Percentiles rank a stretch among this genome's conserved stretches.
Evolutionary conservation across 2,797 vertebrate genomes (phyloP).

Genomic region (Rachycentron canadum): DNA sequence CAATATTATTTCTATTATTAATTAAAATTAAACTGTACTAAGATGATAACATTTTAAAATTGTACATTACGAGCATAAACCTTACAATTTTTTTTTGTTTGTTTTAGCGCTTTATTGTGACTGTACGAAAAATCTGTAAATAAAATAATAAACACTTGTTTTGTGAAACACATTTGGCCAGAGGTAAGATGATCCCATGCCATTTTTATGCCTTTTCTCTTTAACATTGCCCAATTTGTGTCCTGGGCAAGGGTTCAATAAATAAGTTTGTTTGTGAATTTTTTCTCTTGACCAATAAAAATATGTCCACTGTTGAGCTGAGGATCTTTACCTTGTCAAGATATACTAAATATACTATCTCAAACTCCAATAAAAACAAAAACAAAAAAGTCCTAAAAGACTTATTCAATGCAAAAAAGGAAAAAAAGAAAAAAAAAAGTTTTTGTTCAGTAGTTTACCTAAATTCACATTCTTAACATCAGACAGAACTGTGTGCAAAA

Average conservation of each 20-base stretch:
- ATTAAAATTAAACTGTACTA: not conserved
- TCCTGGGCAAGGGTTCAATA: constrained; percentile 41
- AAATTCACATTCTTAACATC: constrained; percentile 64
- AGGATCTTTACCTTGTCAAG: constrained; percentile 39
- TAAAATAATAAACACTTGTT: constrained; percentile 69
- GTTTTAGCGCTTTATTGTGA: constrained; percentile 74
- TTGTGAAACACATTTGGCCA: constrained; percentile 69
- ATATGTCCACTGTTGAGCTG: constrained; percentile 31
- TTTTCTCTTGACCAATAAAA: constrained; percentile 32
- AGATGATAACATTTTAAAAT: not conserved
- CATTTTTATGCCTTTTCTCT: constrained; percentile 18
- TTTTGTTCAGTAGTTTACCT: constrained; percentile 62
- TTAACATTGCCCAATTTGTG: constrained; percentile 18
- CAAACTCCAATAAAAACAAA: constrained; percentile 31
- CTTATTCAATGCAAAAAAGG: constrained; percentile 49
- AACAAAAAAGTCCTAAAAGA: constrained; percentile 35
- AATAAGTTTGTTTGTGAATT: constrained; percentile 28
- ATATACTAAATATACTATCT: constrained; percentile 40
- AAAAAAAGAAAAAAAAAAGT: not conserved
- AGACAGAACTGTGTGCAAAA: constrained; percentile 73
- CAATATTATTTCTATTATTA: not conserved
- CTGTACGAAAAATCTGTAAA: constrained; percentile 70
- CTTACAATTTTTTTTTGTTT: constrained; percentile 18
- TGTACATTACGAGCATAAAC: constrained; percentile 20
- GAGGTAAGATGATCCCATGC: constrained; percentile 56